Base-by-base conservation (phyloP, 2,888 invertebrate genomes). In the Yponomeuta evonymella region DNA sequence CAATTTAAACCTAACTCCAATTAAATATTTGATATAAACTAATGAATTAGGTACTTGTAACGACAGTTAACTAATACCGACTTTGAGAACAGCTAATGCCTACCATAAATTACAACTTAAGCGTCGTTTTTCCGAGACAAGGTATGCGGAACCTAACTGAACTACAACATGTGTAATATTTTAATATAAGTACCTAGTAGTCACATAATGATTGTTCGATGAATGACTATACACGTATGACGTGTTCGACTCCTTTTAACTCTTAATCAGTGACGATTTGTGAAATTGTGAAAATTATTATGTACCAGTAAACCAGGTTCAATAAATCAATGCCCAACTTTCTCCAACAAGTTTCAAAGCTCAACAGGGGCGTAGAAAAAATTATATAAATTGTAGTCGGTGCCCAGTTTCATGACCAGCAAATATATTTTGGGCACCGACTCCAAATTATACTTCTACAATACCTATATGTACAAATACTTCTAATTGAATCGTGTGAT, bases 121-220 rank as follows among this genome's bases (percentile, higher is more conserved):
- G 15, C 12, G 15, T 12, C 51, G 51, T 58, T 12, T 12, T 58
- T 15, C 51, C 15, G 51, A 58, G 51, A 58, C 51, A 15, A 58
- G 51, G 51, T 58, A 58, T 58, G 51, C 51, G 51, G 51, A 58
- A 58, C 51, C 51, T 58, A 58, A 58, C 15, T 58, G 51, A 58
- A 58, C 51, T 58, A 58, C 15, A 58, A 15, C 51, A 15, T 58
- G 51, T 58, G 51, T 15, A 58, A 15, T 58, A 58, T 58, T 58
- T 58, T 58, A 58, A 58, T 58, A 58, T 58, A 23, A 23, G 23
- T 23, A 58, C 51, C 51, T 58, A 58, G 4, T 58, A 58, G 43
- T 43, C 43, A 58, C 12, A 15, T 9, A 58, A 58, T 58, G 51
- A 58, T 58, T 58, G 51, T 58, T 58, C 51, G 15, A 58, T 58